Conservation (phyloP, 2,888 invertebrate species). For the Charanyca ferruginea region DNA sequence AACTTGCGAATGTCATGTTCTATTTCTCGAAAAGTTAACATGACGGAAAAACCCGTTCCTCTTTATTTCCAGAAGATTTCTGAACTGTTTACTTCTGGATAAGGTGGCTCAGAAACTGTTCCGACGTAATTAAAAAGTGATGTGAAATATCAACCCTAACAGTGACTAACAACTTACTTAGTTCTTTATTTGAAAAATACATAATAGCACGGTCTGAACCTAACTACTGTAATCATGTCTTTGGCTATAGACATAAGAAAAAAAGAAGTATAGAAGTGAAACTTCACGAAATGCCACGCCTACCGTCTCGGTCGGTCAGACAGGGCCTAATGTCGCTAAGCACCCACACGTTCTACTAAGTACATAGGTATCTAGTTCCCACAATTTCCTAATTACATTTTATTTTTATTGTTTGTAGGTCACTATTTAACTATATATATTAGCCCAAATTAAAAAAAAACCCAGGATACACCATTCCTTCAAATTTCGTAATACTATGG, state of each 20-base stretch:
- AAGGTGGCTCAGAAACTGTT: not conserved
- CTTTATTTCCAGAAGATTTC: not conserved
- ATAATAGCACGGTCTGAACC: constrained; percentile 1
- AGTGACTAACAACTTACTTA: not conserved
- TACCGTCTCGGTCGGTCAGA: not conserved
- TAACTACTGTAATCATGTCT: constrained; percentile 33
- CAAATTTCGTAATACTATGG: no score
- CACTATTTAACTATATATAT: no score
- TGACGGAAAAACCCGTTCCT: not conserved
- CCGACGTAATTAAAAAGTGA: not conserved
- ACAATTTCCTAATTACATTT: no score
- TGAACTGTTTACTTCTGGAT: not conserved
- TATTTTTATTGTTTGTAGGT: not conserved
- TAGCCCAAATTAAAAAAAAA: no score
- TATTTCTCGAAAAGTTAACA: constrained; percentile 29
- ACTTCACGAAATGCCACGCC: not conserved
- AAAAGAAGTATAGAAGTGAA: not conserved
- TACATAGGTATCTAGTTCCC: not conserved
- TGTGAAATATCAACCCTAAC: constrained; percentile 4
- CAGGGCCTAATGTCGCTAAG: not conserved
- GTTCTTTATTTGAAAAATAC: constrained; percentile 2
- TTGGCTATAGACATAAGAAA: not conserved
- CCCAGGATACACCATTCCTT: no score
- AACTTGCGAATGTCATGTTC: constrained; percentile 60
- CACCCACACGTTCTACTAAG: not conserved